phyloP scores from a whole-genome alignment of 2,888 invertebrate genomes.

The Cheilosia soror region DNA sequence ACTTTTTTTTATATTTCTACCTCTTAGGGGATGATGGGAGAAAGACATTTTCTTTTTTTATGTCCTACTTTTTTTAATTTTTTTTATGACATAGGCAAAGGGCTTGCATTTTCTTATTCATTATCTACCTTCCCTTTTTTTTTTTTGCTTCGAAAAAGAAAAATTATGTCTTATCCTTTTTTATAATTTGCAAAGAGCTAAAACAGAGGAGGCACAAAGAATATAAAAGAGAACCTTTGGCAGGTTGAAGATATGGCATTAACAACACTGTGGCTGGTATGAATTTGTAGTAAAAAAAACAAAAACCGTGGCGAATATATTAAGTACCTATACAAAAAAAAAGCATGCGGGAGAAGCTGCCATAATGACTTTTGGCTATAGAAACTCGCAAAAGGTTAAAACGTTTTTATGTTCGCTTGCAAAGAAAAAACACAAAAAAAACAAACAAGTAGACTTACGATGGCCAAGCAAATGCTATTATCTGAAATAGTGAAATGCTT shows the following conservation, averaged over 20 bases:
- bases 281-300: conserved; percentile 42
- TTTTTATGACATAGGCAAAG: conserved; percentile 65
- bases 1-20: conserved; percentile 26
- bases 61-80: conserved; percentile 39
- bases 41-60: conserved; percentile 50
- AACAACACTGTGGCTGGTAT: conserved; percentile 41
- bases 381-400: conserved; percentile 49
- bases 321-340: neutral
- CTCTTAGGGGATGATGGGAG: conserved; percentile 67
- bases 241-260: conserved; percentile 57
- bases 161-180: conserved; percentile 41
- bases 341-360: conserved; percentile 31
- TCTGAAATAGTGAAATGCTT: conserved; percentile 1
- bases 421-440: conserved; percentile 8
- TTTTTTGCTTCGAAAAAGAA: conserved; percentile 49
- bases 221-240: conserved; percentile 50
- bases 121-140: conserved; percentile 42
- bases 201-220: conserved; percentile 19
- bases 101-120: conserved; percentile 66
- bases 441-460: neutral
- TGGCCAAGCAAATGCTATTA: conserved; percentile 25
- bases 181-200: conserved; percentile 60
- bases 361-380: conserved; percentile 51
- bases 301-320: conserved; percentile 27
- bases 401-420: conserved; percentile 10